Conservation (phyloP, 2,113 vertebrate species). For the Meles meles region DNA sequence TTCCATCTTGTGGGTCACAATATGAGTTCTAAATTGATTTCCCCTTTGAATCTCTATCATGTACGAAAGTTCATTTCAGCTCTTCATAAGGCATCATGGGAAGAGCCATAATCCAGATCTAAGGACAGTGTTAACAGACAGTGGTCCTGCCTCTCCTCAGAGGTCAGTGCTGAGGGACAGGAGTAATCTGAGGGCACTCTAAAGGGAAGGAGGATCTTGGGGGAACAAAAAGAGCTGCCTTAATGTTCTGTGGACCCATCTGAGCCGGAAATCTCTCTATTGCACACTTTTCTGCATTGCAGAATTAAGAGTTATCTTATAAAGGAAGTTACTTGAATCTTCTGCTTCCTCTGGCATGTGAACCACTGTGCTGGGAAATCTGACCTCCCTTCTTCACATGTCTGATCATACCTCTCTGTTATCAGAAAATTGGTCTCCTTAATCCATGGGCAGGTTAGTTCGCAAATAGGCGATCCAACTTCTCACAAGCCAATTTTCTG, state of each 20-base stretch:
- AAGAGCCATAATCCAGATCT: neutral
- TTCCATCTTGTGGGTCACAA: neutral
- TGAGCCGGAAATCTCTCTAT: neutral
- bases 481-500: neutral
- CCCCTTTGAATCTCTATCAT: neutral
- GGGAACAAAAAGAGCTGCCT: neutral
- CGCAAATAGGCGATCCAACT: neutral
- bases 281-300: neutral
- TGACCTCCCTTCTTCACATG: neutral
- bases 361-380: neutral
- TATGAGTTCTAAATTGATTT: neutral
- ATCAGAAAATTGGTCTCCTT: neutral
- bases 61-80: neutral
- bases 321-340: neutral
- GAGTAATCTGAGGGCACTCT: neutral
- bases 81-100: neutral
- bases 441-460: neutral
- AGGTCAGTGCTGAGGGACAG: neutral
- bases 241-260: neutral
- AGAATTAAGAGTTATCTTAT: neutral
- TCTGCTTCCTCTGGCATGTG: neutral
- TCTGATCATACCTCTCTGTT: neutral
- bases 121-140: neutral
- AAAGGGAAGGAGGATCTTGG: neutral
- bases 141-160: neutral